Base-by-base conservation (phyloP, 2,888 invertebrate genomes). In the Meteorus colon region DNA sequence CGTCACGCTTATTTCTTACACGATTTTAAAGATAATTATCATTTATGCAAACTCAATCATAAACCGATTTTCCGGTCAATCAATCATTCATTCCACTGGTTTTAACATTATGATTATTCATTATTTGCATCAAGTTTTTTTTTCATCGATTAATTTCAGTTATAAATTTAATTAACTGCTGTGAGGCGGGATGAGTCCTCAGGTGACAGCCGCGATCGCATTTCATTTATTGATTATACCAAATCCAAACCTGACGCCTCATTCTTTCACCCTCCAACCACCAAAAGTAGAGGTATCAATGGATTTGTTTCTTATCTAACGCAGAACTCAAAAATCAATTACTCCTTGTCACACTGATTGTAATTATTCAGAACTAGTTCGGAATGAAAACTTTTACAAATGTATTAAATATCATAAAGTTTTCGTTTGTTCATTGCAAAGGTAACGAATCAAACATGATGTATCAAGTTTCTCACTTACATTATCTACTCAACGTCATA, bases 401-500 rank as follows among this genome's bases (percentile, higher is more conserved):
- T 41, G 41, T 41, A 41, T 41, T 12, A 8, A 2, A 41, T 41
- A 41, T 12, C 12, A 41, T 3, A 41, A 51, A 27, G n/a, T 45
- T n/a, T 24, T 74, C 2, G 29, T 41, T 41, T 41, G 41, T 41
- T 34, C 34, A 34, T 34, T 8, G 34, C 2, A 34, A 34, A 34
- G 8, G 34, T 34, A 34, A 6, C 8, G 34, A 34, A 34, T 34
- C 8, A 34, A 34, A 34, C 4, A 6, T 34, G 34, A 34, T 6
- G 34, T 41, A 41, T 12, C 41, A 41, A 41, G 41, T 41, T 41
- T 41, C 41, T 41, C 62, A 41, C 41, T 41, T 12, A 41, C 12
- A 41, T 41, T 12, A 12, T 41, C 41, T 84, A 84, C 76, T 75
- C 77, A 83, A 80, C 78, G 81, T 79, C 73, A 79, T 80, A 72